Conservation (phyloP, 2,113 vertebrate genomes). For the Prunella fulvescens region DNA sequence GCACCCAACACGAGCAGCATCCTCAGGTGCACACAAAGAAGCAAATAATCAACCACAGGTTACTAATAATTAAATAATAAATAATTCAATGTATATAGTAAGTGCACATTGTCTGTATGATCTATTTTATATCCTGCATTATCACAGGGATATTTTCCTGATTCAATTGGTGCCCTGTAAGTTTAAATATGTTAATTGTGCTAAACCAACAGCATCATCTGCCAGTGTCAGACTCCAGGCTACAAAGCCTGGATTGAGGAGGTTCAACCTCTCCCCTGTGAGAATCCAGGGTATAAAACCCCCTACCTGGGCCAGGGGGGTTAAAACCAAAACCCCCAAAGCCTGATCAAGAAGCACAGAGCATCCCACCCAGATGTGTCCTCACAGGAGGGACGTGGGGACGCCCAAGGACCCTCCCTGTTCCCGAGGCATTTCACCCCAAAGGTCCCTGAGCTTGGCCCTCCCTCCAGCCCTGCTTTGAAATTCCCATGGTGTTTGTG, state of each 20-base stretch:
- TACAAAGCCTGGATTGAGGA: background rate
- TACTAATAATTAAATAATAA: background rate
- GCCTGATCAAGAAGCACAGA: rapidly evolving
- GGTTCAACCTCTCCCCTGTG: background rate
- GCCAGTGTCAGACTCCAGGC: rapidly evolving
- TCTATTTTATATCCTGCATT: background rate
- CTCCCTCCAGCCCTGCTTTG: background rate
- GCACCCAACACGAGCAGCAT: rapidly evolving
- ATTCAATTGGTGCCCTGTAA: background rate
- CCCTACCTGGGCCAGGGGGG: rapidly evolving
- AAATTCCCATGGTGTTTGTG: background rate
- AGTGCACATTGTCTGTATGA: background rate
- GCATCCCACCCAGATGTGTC: rapidly evolving
- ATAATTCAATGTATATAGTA: background rate
- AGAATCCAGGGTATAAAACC: background rate
- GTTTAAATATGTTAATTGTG: background rate
- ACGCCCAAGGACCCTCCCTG: background rate
- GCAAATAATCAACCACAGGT: background rate
- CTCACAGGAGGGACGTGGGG: background rate
- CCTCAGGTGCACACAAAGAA: background rate
- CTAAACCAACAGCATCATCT: rapidly evolving
- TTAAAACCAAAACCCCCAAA: background rate
- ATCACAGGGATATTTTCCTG: background rate
- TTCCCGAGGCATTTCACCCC: background rate
- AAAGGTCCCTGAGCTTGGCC: background rate